Percentiles rank a stretch among this genome's conserved stretches.
These are phyloP conservation scores for Sebastes wilsoni DNA, from an alignment of 2,797 vertebrate genomes.

Conservation along the genomic window DNA sequence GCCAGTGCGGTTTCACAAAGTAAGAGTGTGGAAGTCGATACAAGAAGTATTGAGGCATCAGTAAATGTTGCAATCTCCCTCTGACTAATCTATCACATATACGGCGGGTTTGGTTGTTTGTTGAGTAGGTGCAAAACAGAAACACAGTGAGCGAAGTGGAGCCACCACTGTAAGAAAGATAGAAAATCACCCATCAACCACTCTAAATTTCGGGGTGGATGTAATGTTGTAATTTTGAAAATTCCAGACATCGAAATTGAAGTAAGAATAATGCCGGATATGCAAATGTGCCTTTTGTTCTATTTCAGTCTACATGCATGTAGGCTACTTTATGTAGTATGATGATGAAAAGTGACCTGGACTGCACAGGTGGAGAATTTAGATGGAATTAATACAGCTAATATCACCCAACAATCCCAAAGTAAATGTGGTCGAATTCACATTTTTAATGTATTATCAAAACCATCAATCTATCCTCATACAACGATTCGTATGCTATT, in stretches of 20 bases:
- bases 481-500: rapidly evolving
- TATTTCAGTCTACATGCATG: neutral
- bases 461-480: too few species aligned
- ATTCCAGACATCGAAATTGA: neutral
- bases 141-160: neutral
- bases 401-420: rapidly evolving
- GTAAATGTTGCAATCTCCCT: neutral
- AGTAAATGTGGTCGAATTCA: too few species aligned
- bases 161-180: neutral
- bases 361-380: too few species aligned
- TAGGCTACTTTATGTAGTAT: neutral
- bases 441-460: too few species aligned
- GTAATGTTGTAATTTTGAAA: neutral
- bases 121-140: neutral
- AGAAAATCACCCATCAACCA: neutral
- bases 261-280: neutral
- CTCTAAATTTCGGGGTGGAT: neutral
- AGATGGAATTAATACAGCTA: neutral
- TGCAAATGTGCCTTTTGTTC: neutral
- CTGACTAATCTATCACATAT: neutral
- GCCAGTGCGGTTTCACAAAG: neutral
- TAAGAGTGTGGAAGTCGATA: neutral
- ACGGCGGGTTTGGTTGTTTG: neutral
- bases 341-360: neutral
- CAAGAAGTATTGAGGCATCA: neutral